Evolutionary conservation across 1,140 invertebrate species (phyloP), one percentile per base, ranked within the genome.

Genomic region (Caenorhabditis tropicalis): DNA sequence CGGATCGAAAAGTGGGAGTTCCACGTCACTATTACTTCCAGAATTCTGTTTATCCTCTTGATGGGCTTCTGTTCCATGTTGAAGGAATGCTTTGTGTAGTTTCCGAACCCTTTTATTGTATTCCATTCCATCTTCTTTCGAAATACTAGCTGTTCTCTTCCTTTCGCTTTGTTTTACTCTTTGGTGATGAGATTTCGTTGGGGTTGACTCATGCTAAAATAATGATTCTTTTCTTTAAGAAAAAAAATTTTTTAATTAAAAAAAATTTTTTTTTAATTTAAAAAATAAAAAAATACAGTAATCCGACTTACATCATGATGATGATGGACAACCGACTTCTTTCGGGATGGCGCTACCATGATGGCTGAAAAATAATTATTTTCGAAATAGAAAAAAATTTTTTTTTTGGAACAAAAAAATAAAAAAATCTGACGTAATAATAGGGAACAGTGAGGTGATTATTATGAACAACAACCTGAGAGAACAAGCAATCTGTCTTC

Each of bases 1-100:
- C 27, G 94, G 94, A 92, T 96, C 95, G 31, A 88, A 86, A 24
- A 93, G 27, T n/a, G 80, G 80, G 10, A 80, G 21, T 43, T 86
- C 86, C 12, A 58, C 85, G 3, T 82, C 83, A 58, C 24, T 56
- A 19, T 48, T 43, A 33, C 21, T 82, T 27, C 33, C 43, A 19
- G 83, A 81, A 48, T 5, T 21, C 19, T 84, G 31, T 39, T 43
- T 46, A 7, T 79, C 70, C 6, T 31, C 49, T 21, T 70, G 58
- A 33, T 29, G 31, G 1, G 56, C 7, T 10, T 60, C 56, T 27
- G 56, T 19, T 36, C 29, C 58, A 4, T 65, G 58, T 19, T 21
- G 33, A 2, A 74, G 43, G 12, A 74, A 74, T 2, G 33, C 65
- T 24, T 39, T 74, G n/a, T 74, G 65, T 2, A 81, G 51, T 51